These are phyloP conservation scores for Nasonovia ribisnigri DNA, from an alignment of 2,888 invertebrate species.

Conservation along the genomic window DNA sequence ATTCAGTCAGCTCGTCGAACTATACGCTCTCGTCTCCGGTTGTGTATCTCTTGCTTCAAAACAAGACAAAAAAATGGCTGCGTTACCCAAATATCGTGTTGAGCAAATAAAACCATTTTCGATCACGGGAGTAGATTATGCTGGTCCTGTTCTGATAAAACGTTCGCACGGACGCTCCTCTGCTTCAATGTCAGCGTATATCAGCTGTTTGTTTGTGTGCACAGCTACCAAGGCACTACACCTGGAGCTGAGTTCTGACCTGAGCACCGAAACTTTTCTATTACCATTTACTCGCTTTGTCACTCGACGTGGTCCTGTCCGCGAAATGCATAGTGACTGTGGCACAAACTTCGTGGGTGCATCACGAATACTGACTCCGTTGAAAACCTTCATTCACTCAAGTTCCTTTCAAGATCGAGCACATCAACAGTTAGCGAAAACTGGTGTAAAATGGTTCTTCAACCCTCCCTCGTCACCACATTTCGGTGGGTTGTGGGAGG, in stretches of 20 bases:
- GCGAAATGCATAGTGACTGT: too few relatives aligned
- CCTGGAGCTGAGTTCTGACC: background rate
- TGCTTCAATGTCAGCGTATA: background rate
- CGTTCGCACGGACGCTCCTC: rapidly evolving
- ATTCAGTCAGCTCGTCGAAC: background rate
- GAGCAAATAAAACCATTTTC: conserved; percentile 2
- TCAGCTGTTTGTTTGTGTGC: background rate
- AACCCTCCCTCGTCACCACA: background rate
- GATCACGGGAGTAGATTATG: background rate
- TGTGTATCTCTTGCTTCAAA: background rate
- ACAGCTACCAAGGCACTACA: background rate
- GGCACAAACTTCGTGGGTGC: background rate
- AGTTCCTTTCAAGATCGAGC: background rate
- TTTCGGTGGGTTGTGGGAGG: background rate
- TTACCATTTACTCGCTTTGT: background rate
- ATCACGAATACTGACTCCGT: background rate
- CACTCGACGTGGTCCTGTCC: background rate
- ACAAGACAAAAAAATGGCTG: background rate
- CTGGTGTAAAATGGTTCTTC: background rate
- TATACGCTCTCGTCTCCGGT: background rate
- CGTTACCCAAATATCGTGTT: background rate
- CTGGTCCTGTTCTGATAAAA: background rate
- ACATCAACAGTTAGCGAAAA: too few relatives aligned
- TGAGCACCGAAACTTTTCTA: background rate
- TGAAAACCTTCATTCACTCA: background rate